Conservation (phyloP, 2,797 vertebrate species). For the Pelobates cultripes region DNA sequence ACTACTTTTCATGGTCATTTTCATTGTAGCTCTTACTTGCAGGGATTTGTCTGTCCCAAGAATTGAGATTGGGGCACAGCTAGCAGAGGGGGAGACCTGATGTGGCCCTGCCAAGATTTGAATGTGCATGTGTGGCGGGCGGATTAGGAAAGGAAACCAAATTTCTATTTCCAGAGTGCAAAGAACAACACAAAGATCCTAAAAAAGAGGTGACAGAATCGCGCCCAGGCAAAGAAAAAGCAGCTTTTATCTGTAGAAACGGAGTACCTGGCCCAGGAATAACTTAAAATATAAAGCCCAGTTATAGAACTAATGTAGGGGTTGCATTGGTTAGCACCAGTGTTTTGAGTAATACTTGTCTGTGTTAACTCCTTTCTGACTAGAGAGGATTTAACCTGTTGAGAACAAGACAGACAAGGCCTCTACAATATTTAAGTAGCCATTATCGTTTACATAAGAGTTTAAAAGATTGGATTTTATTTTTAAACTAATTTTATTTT, state of each 20-base stretch:
- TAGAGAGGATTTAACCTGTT: neutral
- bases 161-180: constrained; percentile 43
- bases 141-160: constrained; percentile 46
- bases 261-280: constrained; percentile 2
- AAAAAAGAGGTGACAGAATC: constrained; percentile 37
- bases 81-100: neutral
- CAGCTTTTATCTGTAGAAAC: neutral
- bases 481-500: too few species aligned
- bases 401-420: too few species aligned
- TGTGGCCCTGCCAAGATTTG: constrained; percentile 16
- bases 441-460: too few species aligned
- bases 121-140: neutral
- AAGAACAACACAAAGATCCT: constrained; percentile 32
- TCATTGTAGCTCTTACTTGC: too few species aligned
- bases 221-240: constrained; percentile 16
- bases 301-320: neutral
- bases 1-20: too few species aligned
- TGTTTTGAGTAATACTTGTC: neutral
- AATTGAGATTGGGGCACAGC: neutral
- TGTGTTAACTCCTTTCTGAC: constrained; percentile 6
- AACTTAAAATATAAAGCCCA: neutral
- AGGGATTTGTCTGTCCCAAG: neutral
- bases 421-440: too few species aligned
- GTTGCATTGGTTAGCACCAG: neutral
- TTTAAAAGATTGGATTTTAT: too few species aligned